phyloP scores from a whole-genome alignment of 2,113 vertebrate species.

The Rhynchomys soricoides region DNA sequence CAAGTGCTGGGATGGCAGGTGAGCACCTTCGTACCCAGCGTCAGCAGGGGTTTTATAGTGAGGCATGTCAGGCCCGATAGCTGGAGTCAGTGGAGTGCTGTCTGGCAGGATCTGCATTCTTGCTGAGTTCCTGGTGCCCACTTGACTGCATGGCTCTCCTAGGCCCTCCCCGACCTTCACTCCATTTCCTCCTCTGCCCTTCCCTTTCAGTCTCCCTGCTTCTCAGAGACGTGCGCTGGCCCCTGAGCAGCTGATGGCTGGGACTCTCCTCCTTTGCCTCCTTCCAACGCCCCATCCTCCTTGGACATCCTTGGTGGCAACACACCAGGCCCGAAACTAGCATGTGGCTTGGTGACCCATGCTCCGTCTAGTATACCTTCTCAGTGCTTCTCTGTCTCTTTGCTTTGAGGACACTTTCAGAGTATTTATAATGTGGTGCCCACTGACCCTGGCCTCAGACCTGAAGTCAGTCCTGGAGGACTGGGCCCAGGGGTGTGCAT shows the following conservation, averaged over 20 bases:
- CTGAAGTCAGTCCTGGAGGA: not conserved
- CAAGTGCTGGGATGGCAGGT: not conserved
- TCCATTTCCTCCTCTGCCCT: not conserved
- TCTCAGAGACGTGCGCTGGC: not conserved
- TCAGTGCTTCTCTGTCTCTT: not conserved
- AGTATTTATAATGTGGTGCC: not conserved
- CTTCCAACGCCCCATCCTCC: too few species aligned
- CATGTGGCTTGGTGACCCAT: not conserved
- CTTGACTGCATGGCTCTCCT: not conserved
- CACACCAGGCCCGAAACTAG: not conserved
- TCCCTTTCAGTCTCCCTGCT: not conserved
- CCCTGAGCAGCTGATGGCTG: fast-evolving
- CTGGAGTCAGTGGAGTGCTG: not conserved
- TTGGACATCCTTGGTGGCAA: not conserved
- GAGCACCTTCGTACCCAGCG: not conserved
- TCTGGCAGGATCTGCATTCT: not conserved
- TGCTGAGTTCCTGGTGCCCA: not conserved
- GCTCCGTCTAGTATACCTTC: not conserved
- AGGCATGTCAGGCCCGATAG: not conserved
- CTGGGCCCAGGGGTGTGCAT: not conserved
- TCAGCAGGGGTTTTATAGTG: not conserved
- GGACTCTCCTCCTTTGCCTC: not conserved
- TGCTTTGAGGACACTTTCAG: not conserved
- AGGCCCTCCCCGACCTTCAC: not conserved
- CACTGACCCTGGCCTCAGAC: too few species aligned